Evolutionary conservation across 2,888 invertebrate genomes (phyloP), one percentile per base, ranked within the genome.

Genomic region (Drepana falcataria): DNA sequence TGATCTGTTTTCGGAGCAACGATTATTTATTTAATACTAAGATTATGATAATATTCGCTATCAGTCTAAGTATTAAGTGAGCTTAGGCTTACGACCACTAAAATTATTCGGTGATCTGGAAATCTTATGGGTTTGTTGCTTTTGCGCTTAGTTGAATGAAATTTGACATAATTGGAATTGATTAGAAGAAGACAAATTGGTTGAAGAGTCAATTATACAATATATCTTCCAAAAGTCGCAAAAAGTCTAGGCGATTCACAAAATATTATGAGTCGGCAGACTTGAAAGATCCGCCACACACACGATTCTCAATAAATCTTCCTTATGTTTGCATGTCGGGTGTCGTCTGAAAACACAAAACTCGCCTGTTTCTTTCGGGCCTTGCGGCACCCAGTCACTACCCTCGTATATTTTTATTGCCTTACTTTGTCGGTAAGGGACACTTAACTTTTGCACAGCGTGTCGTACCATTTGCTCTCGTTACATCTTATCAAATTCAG

Each of bases 291-390:
- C 63, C 65, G 75, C 83, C 83, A 78, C 86, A 84, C 87, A 85
- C 81, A 79, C 75, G 82, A 71, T 74, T 74, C 59, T 75, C 77
- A 81, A 86, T 88, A 87, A 87, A 89, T 87, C 83, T 79, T 74
- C 73, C 79, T 75, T 77, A 77, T 83, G 84, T 89, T 79, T 88
- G 83, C 81, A 79, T 83, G 83, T 85, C 79, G 78, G 83, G 80
- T 83, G 85, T 85, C 79, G 73, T 78, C 71, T 82, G 75, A 74
- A 83, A 63, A 64, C 57, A 62, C 61, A 81, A 51, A 51, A 83
- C 71, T 84, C 80, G 81, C 79, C 77, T 76, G 75, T 77, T 75
- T 64, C 77, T 77, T 79, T 81, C 63, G 73, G 74, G 74, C 77
- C 80, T 78, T 79, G 75, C 69, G 73, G 71, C 69, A 66, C 71